A percentile compares a stretch with the other conserved stretches of the same genome.
Conservation (phyloP, 2,888 invertebrate species). For the Drosophila neutralis region DNA sequence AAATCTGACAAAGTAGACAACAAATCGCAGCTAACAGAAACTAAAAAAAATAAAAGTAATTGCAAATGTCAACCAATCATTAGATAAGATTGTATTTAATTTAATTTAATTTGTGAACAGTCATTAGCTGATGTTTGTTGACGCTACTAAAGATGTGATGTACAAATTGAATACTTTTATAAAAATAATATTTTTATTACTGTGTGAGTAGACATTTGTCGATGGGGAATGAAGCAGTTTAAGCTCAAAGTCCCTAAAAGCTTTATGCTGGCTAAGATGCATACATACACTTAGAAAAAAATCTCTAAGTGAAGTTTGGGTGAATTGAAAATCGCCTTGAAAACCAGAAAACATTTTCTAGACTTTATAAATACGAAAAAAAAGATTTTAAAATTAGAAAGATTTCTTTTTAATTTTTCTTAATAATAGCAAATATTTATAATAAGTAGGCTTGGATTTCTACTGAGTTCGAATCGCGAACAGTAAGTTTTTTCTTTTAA, state of each 20-base stretch:
- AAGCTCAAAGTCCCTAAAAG: conserved; percentile 5
- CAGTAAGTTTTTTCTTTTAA: neutral
- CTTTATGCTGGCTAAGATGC: neutral
- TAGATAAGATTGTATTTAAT: neutral
- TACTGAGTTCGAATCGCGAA: neutral
- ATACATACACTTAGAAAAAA: neutral
- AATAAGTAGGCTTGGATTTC: neutral
- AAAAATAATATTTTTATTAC: neutral
- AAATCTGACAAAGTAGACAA: neutral
- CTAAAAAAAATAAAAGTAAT: neutral
- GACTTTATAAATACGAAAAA: neutral
- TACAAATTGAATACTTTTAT: too few species aligned
- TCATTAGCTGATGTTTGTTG: neutral
- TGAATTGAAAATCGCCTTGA: neutral
- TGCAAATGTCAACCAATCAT: neutral
- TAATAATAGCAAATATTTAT: neutral
- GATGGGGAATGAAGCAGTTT: conserved; percentile 10
- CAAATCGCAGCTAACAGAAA: neutral
- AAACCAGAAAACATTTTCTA: neutral
- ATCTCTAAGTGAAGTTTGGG: neutral
- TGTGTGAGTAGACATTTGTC: conserved; percentile 1
- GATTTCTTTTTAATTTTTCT: neutral
- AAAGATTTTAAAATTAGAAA: neutral
- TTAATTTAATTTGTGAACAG: neutral
- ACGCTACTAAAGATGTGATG: neutral